Evolutionary conservation across 2,888 invertebrate genomes (phyloP).

Genomic region (Euplexia lucipara): DNA sequence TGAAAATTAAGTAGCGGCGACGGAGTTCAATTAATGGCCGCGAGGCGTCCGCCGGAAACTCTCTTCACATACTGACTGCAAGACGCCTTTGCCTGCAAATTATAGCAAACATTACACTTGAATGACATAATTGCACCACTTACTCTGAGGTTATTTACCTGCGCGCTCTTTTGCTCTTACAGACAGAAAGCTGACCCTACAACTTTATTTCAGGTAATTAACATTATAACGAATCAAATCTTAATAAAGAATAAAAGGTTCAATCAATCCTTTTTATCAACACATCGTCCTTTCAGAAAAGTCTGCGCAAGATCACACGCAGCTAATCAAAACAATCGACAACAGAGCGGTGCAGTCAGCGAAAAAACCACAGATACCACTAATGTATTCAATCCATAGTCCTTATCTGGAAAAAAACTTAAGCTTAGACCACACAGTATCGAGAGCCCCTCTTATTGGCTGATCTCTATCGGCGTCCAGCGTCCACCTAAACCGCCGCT

Average conservation of each 20-base stretch:
- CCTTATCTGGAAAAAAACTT: conserved; percentile 51
- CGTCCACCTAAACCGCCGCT: conserved; percentile 78
- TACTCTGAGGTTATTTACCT: conserved; percentile 24
- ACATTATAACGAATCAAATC: neutral
- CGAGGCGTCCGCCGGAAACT: conserved; percentile 72
- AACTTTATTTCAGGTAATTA: neutral
- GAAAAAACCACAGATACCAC: conserved; percentile 38
- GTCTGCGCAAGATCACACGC: neutral
- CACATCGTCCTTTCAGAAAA: neutral
- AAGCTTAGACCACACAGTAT: conserved; percentile 42
- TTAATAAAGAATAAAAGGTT: neutral
- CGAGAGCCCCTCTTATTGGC: conserved; percentile 71
- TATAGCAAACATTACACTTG: conserved; percentile 46
- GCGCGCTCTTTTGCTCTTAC: conserved; percentile 1
- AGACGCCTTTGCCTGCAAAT: conserved; percentile 40
- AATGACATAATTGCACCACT: conserved; percentile 37
- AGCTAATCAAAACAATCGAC: neutral
- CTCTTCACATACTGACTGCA: conserved; percentile 55
- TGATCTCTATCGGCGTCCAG: conserved; percentile 80
- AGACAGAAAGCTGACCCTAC: neutral
- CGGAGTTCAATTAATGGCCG: conserved; percentile 83
- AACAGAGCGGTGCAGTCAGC: conserved; percentile 26
- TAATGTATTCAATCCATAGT: conserved; percentile 58
- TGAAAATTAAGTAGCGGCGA: conserved; percentile 84
- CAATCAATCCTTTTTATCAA: neutral